Conservation (phyloP, 2,888 invertebrate species). For the Aphodius granarius region DNA sequence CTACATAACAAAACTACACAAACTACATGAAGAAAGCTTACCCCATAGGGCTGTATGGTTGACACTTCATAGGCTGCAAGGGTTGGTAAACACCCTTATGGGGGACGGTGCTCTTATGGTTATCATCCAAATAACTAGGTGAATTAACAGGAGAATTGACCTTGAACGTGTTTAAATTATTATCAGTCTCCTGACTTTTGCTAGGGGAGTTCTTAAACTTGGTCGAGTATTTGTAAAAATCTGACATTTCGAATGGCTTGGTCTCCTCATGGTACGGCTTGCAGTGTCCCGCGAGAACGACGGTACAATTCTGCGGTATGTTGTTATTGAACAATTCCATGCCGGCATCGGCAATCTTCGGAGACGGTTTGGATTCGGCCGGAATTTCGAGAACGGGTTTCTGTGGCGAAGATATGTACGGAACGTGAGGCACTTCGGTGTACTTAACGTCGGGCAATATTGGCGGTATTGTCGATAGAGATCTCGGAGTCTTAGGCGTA, state of each 20-base stretch:
- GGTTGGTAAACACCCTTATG: slow-evolving; percentile 56
- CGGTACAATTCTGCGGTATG: slow-evolving; percentile 80
- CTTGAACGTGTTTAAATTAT: slow-evolving; percentile 25
- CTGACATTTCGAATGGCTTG: slow-evolving; percentile 97
- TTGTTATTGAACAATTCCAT: slow-evolving; percentile 58
- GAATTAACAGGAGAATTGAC: background rate
- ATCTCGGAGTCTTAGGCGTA: slow-evolving; percentile 38
- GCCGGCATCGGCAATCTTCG: slow-evolving; percentile 45
- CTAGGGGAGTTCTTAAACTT: slow-evolving; percentile 73
- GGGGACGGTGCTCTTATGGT: slow-evolving; percentile 33
- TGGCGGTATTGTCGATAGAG: slow-evolving; percentile 40
- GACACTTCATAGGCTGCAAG: slow-evolving; percentile 56
- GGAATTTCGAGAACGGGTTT: slow-evolving; percentile 51
- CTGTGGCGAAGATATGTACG: slow-evolving; percentile 37
- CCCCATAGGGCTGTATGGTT: slow-evolving; percentile 44
- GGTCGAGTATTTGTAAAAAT: slow-evolving; percentile 96
- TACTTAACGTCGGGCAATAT: slow-evolving; percentile 37
- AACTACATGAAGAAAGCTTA: slow-evolving; percentile 25
- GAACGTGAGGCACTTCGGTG: slow-evolving; percentile 28
- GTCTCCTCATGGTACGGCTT: slow-evolving; percentile 92
- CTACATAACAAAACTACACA: too few relatives aligned
- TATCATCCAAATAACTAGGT: slow-evolving; percentile 16
- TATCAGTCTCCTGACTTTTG: slow-evolving; percentile 23
- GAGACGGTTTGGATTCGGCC: slow-evolving; percentile 52
- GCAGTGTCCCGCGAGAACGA: slow-evolving; percentile 86